Evolutionary conservation across 2,888 invertebrate genomes (phyloP), one percentile per base, ranked within the genome.

Genomic region (Thelaira solivaga): DNA sequence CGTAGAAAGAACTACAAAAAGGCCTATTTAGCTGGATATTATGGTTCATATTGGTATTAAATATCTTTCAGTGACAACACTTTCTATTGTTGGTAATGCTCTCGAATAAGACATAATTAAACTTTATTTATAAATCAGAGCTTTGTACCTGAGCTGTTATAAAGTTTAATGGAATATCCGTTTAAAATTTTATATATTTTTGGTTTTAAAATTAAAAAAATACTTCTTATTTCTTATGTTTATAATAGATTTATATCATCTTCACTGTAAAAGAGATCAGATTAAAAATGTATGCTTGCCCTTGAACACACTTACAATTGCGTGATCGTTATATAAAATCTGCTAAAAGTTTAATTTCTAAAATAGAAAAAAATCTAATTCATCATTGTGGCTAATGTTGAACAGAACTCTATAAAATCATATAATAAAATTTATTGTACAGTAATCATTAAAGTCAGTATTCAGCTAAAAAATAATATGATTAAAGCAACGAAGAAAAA

Each of bases 391-490:
- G 65, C 59, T 78, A 61, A 65, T 65, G 74, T 71, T 69, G 69
- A 22, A 71, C 61, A 75, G 55, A 26, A 69, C 51, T 65, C 64
- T 36, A 47, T 61, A 47, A 39, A 49, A 65, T 57, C 55, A 59
- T 74, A 71, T 65, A 61, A 65, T 69, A 29, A 34, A 71, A 78
- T 61, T 65, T 61, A 69, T 55, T 61, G 61, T 65, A 49, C 59
- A 78, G 64, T 69, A 74, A 74, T 51, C 78, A 78, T 71, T 74
- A 55, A 53, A 71, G 65, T 65, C 61, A 65, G 36, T 62, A 41
- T 31, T 16, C 13, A 39, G 16, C 36, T 2, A 13, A 13, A n/a
- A 13, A 39, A 5, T 13, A 39, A 3, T 13, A 3, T 7, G 13
- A 39, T n/a, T 6, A n/a, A 26, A 26, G 8, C 10, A 41, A 41